Evolutionary conservation across 2,888 invertebrate genomes (phyloP).

Genomic region (Ichneumoninae sp.): DNA sequence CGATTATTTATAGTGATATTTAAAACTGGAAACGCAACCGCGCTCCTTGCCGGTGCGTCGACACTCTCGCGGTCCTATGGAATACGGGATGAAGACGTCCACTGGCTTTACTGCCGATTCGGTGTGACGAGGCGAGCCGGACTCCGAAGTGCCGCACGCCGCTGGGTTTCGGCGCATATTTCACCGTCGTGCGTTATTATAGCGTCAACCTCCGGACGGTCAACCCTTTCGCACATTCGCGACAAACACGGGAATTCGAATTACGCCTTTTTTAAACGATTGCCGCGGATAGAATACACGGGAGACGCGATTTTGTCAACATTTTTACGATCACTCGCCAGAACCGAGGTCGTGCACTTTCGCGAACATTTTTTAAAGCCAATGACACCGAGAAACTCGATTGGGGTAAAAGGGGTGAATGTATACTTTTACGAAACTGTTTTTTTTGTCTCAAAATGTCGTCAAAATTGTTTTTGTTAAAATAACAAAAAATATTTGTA

Average conservation of each 20-base stretch:
- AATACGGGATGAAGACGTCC: conserved; percentile 79
- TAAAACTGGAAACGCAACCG: conserved; percentile 69
- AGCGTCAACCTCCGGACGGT: conserved; percentile 15
- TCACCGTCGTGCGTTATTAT: conserved; percentile 38
- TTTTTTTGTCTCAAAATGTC: not conserved
- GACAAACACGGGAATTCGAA: conserved; percentile 37
- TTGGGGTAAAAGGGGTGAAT: not conserved
- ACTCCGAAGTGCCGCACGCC: conserved; percentile 45
- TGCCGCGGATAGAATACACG: not conserved
- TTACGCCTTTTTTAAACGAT: not conserved
- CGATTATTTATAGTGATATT: conserved; percentile 82
- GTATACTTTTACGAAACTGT: not conserved
- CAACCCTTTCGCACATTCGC: conserved; percentile 66
- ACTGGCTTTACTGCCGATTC: conserved; percentile 78
- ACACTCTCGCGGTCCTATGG: conserved; percentile 48
- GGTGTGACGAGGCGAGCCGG: conserved; percentile 70
- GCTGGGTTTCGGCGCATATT: conserved; percentile 43
- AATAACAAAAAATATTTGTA: too few species aligned
- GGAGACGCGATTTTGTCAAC: not conserved
- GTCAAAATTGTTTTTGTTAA: too few species aligned
- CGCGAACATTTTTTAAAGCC: not conserved
- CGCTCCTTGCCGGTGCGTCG: conserved; percentile 28
- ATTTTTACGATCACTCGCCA: not conserved
- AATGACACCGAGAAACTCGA: not conserved
- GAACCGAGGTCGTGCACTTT: conserved; percentile 1